Evolutionary conservation across 2,113 vertebrate species (phyloP), one percentile per base, ranked within the genome.

Genomic region (Bolborhynchus lineola): DNA sequence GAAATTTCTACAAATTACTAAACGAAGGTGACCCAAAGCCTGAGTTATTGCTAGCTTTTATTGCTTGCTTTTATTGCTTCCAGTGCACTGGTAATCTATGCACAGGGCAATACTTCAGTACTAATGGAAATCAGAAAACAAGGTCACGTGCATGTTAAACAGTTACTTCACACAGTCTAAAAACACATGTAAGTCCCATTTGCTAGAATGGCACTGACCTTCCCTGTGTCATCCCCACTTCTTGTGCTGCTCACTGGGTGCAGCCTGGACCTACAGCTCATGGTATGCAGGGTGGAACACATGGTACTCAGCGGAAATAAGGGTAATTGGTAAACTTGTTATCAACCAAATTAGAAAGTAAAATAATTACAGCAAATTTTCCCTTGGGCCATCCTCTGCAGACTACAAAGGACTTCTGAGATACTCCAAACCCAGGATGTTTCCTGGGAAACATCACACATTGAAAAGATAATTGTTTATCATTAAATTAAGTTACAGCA

Each of bases 1-100:
- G 4, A 85, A 86, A 87, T 82, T 78, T 17, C 52, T 49, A 62
- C 85, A 79, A 64, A 93, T 93, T 24, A 41, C 25, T 65, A 65
- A 49, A 19, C 13, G 47, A 96, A 90, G 88, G 83, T 94, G 93
- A 93, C 96, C 80, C 74, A 87, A 85, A 81, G 74, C 59, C 81
- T 4, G 0, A 88, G 62, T 93, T 87, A 89, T 62, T 82, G 88
- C 80, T 46, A 41, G 44, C 62, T 82, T 82, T 90, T 86, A 90
- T 60, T 47, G 55, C 77, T 69, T 12, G 13, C 72, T 81, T 76
- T 71, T 84, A 71, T 55, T 90, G 92, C 95, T 93, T 65, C 63
- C 88, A 93, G 90, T 25, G 1, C 52, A 12, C 47, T 85, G 86
- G 74, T 92, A 91, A 93, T 70, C 86, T 47, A 44, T 25, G 83